phyloP scores from a whole-genome alignment of 2,888 invertebrate species.

The Mactromeris polynyma region DNA sequence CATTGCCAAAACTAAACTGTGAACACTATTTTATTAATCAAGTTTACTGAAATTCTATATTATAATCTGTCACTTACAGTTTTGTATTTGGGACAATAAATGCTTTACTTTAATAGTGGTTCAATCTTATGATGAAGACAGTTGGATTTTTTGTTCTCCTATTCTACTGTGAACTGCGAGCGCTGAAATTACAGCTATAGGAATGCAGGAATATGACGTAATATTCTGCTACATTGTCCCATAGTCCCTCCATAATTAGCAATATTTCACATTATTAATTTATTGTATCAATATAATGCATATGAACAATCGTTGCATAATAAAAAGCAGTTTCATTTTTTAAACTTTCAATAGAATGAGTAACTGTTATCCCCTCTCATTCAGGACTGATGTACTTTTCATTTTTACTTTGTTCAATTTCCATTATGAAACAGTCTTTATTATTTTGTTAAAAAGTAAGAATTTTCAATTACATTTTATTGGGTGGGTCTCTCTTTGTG shows the following conservation, averaged over 20 bases:
- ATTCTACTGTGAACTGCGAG: too few relatives aligned
- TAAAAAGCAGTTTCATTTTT: background rate
- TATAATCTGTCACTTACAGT: background rate
- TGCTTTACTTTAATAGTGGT: background rate
- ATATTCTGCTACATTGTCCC: too few relatives aligned
- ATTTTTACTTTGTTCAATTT: background rate
- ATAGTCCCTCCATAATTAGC: too few relatives aligned
- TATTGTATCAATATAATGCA: too few relatives aligned
- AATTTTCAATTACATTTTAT: constrained; percentile 12
- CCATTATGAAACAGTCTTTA: background rate
- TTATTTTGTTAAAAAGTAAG: background rate
- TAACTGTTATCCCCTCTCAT: background rate
- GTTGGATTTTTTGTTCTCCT: background rate
- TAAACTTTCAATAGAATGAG: background rate
- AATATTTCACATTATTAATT: too few relatives aligned
- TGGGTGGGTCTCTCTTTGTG: background rate
- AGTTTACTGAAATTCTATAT: background rate
- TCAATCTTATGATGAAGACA: background rate
- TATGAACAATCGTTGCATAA: background rate
- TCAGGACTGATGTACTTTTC: background rate
- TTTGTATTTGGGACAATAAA: background rate
- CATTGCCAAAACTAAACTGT: constrained; percentile 39
- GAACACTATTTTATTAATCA: too few relatives aligned
- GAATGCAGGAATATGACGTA: too few relatives aligned
- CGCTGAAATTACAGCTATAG: too few relatives aligned